A percentile compares a stretch with the other conserved stretches of the same genome.
Evolutionary conservation across 35 echinoderm and acorn worm genomes (phyloP).

Genomic region (Anneissia japonica): DNA sequence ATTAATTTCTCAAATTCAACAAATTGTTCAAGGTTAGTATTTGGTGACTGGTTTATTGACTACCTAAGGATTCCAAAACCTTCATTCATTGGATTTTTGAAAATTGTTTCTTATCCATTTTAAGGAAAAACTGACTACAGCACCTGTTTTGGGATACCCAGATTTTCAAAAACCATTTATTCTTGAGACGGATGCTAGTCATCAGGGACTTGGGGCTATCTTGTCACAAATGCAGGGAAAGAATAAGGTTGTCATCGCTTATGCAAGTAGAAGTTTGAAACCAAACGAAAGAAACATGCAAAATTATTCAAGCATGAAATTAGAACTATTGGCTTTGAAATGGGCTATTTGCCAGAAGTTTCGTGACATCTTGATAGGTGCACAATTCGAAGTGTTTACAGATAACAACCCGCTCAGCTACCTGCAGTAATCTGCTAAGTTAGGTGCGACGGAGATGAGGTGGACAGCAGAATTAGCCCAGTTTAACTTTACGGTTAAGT

Average conservation of each 20-base stretch:
- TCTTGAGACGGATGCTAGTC: slow-evolving; percentile 9
- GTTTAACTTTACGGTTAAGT: slow-evolving; percentile 63
- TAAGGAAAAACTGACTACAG: not conserved
- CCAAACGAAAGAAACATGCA: slow-evolving; percentile 44
- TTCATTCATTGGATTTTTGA: too few species aligned
- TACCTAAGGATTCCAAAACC: too few species aligned
- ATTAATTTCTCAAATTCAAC: too few species aligned
- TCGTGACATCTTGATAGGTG: slow-evolving; percentile 57
- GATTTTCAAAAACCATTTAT: slow-evolving; percentile 20
- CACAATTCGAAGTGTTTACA: slow-evolving; percentile 55
- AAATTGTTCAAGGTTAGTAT: too few species aligned
- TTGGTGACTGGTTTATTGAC: too few species aligned
- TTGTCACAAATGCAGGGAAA: slow-evolving; percentile 32
- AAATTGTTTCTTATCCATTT: not conserved
- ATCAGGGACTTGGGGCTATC: slow-evolving; percentile 43
- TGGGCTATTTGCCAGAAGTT: slow-evolving; percentile 65
- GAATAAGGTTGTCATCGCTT: slow-evolving; percentile 38
- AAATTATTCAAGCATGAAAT: slow-evolving; percentile 60
- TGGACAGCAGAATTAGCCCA: slow-evolving; percentile 60
- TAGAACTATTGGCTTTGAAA: slow-evolving; percentile 47
- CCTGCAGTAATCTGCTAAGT: slow-evolving; percentile 37
- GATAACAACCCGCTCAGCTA: slow-evolving; percentile 80
- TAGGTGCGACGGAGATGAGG: slow-evolving; percentile 59
- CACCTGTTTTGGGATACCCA: slow-evolving; percentile 47
- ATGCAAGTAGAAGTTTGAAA: slow-evolving; percentile 51